phyloP scores from a whole-genome alignment of 2,888 invertebrate genomes.

The Agrotis clavis region DNA sequence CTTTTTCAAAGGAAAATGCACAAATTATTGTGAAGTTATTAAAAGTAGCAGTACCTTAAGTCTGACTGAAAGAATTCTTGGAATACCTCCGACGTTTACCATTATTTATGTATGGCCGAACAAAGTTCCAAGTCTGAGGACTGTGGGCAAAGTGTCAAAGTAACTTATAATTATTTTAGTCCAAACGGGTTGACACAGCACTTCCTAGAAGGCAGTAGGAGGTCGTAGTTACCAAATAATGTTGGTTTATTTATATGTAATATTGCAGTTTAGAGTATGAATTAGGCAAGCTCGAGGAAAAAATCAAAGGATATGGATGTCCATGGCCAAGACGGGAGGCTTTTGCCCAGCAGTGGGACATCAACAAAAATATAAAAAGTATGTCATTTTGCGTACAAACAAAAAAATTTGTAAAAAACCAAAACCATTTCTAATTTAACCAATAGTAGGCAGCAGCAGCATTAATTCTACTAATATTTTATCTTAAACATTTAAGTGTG shows the following conservation, averaged over 20 bases:
- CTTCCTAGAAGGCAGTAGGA: conserved; percentile 1
- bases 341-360: no score
- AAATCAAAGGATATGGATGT: no score
- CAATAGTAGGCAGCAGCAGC: no score
- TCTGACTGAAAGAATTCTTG: neutral
- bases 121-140: conserved; percentile 5
- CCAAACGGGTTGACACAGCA: neutral
- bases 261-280: neutral
- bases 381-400: no score
- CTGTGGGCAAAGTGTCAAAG: conserved; percentile 31
- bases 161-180: conserved; percentile 39
- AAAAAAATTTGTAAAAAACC: no score
- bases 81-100: neutral
- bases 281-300: no score
- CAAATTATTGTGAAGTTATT: neutral
- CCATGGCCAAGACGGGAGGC: no score
- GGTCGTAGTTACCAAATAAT: conserved; percentile 14
- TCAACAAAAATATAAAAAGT: no score
- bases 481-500: no score
- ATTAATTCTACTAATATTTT: no score
- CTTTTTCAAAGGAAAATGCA: neutral
- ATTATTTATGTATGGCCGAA: conserved; percentile 24
- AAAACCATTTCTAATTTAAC: no score
- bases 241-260: neutral
- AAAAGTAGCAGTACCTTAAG: neutral